Base-by-base conservation (phyloP, 2,888 invertebrate genomes). In the Nomada fabriciana region DNA sequence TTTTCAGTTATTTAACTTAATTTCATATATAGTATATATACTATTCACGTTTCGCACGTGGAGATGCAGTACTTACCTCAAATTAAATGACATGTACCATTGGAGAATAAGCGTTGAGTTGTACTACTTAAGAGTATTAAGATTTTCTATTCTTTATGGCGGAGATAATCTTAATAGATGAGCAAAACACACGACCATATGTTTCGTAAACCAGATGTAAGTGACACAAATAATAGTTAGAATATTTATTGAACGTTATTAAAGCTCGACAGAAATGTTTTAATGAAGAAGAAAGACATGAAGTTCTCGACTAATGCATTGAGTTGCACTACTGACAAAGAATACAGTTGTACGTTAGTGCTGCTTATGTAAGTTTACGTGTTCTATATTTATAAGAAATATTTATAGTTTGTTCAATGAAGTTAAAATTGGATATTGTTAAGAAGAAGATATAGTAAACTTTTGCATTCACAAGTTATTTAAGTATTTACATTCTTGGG, bases 201-300 rank as follows among this genome's bases (percentile, higher is more conserved):
- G 36, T 36, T 36, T 36, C 1, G 36, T 36, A 5, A 36, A 36
- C 36, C 36, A 36, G 36, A 36, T 36, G 7, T 36, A 36, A 36
- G 36, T 36, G 7, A 47, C 15, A 15, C 15, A 15, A 13, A 36
- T n/a, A 29, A 29, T 55, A 11, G 36, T 0, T 15, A 29, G 9
- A 15, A 61, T 18, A 42, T 57, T 25, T 25, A 59, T 65, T 57
- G 2, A 74, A 9, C 20, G 65, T 29, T 50, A 65, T 29, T 25
- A 18, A 10, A 68, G 18, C 25, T 60, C 59, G 29, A 13, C 11
- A 15, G 1, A 23, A 50, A 10, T 29, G 18, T 29, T 55, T 18
- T 15, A 4, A 20, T 5, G 20, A 7, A 15, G 25, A 4, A 13
- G n/a, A 11, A 7, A 2, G 20, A 53, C 20, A 20, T 15, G 13